These are phyloP conservation scores for Orcinus orca DNA, from an alignment of 2,113 vertebrate species.

Conservation along the genomic window DNA sequence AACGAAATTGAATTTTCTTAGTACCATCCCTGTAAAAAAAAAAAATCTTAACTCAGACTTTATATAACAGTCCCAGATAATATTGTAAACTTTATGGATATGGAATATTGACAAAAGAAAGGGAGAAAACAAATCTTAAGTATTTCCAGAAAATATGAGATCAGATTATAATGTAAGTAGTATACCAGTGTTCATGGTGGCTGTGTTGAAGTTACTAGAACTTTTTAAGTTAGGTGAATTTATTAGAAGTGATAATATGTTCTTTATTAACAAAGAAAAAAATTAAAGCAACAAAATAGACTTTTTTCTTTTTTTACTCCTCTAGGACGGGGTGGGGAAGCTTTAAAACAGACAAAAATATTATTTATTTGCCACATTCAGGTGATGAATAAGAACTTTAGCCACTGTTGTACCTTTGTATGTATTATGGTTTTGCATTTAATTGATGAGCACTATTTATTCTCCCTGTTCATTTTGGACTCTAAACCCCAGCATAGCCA, in stretches of 20 bases:
- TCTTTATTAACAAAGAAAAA: conserved; percentile 25
- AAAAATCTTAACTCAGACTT: not conserved
- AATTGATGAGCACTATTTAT: not conserved
- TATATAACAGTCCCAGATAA: not conserved
- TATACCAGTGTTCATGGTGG: not conserved
- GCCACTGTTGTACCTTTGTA: not conserved
- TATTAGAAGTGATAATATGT: not conserved
- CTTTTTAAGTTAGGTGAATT: not conserved
- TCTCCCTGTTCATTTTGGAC: not conserved
- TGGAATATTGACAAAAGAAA: conserved; percentile 19
- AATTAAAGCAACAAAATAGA: not conserved
- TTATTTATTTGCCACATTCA: not conserved
- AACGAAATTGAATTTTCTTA: not conserved
- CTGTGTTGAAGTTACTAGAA: not conserved
- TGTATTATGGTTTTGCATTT: not conserved
- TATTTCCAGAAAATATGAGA: not conserved
- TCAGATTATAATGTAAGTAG: not conserved
- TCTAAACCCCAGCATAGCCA: not conserved
- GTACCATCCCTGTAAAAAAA: not conserved
- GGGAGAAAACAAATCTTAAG: not conserved
- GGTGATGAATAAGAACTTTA: not conserved
- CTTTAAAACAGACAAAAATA: not conserved
- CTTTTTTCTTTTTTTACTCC: not conserved
- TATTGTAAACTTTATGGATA: not conserved
- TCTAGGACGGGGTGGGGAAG: not conserved